Evolutionary conservation across 1,140 invertebrate species (phyloP).

Genomic region (Drosophila repletoides): DNA sequence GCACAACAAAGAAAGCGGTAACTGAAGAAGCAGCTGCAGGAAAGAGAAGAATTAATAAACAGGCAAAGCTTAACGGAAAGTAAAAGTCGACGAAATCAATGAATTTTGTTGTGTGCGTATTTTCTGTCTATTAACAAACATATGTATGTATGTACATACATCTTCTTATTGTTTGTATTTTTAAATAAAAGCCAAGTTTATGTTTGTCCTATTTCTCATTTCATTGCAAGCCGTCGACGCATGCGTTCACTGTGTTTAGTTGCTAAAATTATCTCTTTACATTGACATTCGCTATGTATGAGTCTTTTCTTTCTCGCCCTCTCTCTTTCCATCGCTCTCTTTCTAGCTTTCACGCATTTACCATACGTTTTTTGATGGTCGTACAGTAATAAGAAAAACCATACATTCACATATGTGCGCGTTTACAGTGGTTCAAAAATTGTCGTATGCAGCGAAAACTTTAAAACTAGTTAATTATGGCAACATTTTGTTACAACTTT

Average conservation of each 20-base stretch:
- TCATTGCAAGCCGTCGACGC: not conserved
- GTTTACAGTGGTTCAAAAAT: not conserved
- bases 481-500: too few relatives aligned
- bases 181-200: not conserved
- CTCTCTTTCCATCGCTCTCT: not conserved
- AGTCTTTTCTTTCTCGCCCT: not conserved
- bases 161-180: not conserved
- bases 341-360: not conserved
- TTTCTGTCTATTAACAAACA: constrained; percentile 13
- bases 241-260: not conserved
- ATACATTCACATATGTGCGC: not conserved
- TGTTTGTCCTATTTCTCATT: not conserved
- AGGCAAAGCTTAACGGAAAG: constrained; percentile 45
- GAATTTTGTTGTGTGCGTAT: constrained; percentile 45
- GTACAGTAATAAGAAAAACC: not conserved
- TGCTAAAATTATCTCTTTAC: not conserved
- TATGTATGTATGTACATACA: constrained; percentile 2
- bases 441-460: too few relatives aligned
- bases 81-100: constrained; percentile 74
- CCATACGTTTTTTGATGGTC: not conserved
- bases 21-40: constrained; percentile 26
- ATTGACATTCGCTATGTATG: not conserved
- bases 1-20: constrained; percentile 32
- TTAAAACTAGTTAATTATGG: too few relatives aligned
- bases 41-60: constrained; percentile 37